A percentile compares a stretch with the other conserved stretches of the same genome.
Evolutionary conservation across 2,797 vertebrate genomes (phyloP).

Genomic region (Chaunax sp.): DNA sequence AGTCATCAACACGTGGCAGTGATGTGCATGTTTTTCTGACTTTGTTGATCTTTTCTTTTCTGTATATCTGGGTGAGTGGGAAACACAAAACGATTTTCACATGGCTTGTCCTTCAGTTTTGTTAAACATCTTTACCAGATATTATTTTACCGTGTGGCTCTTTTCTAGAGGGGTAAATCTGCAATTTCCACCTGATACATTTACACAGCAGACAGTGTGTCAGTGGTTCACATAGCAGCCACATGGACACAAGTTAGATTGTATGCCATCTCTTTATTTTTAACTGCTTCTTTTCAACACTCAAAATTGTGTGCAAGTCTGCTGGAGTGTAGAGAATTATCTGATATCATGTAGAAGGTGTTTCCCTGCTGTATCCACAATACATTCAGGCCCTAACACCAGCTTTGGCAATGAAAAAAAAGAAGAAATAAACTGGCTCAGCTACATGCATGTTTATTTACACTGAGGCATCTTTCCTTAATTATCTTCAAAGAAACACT

Average conservation of each 20-base stretch:
- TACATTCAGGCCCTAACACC: not conserved
- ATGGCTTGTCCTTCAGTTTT: not conserved
- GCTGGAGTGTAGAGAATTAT: not conserved
- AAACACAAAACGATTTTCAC: no score
- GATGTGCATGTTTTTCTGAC: not conserved
- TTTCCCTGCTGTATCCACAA: not conserved
- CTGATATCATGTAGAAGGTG: not conserved
- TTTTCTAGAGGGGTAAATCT: no score
- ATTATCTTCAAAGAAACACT: constrained; percentile 10
- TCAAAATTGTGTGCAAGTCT: not conserved
- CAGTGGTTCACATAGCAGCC: not conserved
- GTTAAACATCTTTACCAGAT: constrained; percentile 3
- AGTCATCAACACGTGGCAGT: not conserved
- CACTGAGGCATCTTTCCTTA: not conserved
- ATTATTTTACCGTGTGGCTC: no score
- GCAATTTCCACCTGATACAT: no score
- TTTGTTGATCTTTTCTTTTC: not conserved
- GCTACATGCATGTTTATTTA: not conserved
- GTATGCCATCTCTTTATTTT: no score
- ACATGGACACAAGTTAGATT: constrained; percentile 2
- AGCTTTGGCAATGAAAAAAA: no score
- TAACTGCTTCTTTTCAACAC: not conserved
- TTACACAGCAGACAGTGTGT: not conserved
- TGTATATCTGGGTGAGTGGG: no score
- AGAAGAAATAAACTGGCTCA: no score